Percentiles rank a stretch among this genome's conserved stretches.
Evolutionary conservation across 2,888 invertebrate genomes (phyloP).

Genomic region (Cylloceria caligata): DNA sequence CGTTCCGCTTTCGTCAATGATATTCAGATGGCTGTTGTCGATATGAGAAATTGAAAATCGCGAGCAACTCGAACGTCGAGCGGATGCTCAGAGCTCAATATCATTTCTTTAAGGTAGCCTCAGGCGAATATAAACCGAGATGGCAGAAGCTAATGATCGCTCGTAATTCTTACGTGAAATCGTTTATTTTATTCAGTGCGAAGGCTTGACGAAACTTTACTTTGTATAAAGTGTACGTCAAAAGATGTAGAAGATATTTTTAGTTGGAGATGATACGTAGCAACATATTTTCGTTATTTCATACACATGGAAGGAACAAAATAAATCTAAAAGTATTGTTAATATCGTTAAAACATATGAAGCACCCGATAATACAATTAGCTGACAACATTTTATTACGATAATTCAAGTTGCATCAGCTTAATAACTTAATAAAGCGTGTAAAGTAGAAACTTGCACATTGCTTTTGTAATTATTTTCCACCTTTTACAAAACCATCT

Average conservation of each 20-base stretch:
- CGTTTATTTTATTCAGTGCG: slow-evolving; percentile 27
- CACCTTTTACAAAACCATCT: too few species aligned
- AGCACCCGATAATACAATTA: background rate
- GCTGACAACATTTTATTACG: too few species aligned
- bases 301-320: background rate
- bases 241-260: background rate
- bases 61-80: slow-evolving; percentile 45
- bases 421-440: too few species aligned
- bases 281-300: background rate
- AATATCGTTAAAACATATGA: background rate
- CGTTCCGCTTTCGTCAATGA: slow-evolving; percentile 66
- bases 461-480: too few species aligned
- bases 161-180: slow-evolving; percentile 56
- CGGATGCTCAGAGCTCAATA: slow-evolving; percentile 32
- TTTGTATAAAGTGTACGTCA: background rate
- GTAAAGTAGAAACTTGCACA: too few species aligned
- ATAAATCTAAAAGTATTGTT: background rate
- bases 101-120: slow-evolving; percentile 48
- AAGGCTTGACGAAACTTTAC: background rate
- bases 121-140: slow-evolving; percentile 45
- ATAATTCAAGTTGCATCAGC: too few species aligned
- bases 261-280: background rate
- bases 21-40: slow-evolving; percentile 71
- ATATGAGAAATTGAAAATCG: slow-evolving; percentile 72
- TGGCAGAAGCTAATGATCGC: slow-evolving; percentile 58